Evolutionary conservation across 2,797 vertebrate species (phyloP).

Genomic region (Furcifer pardalis): DNA sequence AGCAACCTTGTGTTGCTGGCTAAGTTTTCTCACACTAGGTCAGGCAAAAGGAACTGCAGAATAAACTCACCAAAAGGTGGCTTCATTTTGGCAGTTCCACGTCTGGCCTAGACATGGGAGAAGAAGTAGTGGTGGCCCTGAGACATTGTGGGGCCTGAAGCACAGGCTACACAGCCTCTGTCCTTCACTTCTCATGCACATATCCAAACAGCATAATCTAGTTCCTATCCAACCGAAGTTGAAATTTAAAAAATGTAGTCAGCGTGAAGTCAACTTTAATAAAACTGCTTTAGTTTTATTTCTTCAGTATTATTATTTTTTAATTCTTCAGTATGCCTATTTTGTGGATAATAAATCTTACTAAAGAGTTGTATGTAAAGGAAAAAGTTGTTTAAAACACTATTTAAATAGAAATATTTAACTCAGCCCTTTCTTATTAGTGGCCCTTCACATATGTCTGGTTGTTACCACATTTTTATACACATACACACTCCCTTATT

Average conservation of each 20-base stretch:
- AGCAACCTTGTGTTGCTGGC: too few species aligned
- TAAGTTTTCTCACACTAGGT: too few species aligned
- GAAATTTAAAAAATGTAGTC: background rate
- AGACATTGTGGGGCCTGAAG: background rate
- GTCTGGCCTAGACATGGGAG: too few species aligned
- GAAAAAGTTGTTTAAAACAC: background rate
- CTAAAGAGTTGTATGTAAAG: background rate
- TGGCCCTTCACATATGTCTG: background rate
- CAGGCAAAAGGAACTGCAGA: too few species aligned
- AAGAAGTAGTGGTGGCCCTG: too few species aligned
- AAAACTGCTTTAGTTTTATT: background rate
- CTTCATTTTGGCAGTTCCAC: too few species aligned
- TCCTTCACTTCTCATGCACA: background rate
- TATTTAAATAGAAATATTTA: background rate
- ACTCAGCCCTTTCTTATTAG: background rate
- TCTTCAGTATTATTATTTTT: background rate
- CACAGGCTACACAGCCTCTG: background rate
- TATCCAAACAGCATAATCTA: background rate
- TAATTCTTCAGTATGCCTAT: background rate
- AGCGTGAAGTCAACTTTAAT: background rate
- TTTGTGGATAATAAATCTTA: constrained; percentile 7
- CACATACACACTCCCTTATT: background rate
- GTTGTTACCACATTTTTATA: background rate
- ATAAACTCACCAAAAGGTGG: too few species aligned
- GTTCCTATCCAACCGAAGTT: constrained; percentile 1